A percentile compares a stretch with the other conserved stretches of the same genome.
Conservation (phyloP, 2,888 invertebrate genomes). For the Drosophila picticornis region DNA sequence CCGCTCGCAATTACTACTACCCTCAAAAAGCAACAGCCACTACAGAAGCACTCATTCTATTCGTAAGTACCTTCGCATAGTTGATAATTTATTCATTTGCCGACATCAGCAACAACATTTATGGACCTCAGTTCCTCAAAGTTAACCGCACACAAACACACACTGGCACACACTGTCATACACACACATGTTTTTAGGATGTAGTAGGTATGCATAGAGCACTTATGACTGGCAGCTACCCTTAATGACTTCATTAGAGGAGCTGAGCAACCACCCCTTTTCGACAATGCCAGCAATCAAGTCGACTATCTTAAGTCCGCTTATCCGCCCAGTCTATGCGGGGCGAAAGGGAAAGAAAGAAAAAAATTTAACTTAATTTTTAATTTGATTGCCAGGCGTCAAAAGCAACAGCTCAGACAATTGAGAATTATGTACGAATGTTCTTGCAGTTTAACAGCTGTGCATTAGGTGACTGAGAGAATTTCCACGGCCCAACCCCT, state of each 20-base stretch:
- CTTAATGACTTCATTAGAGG: slow-evolving; percentile 77
- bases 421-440: slow-evolving; percentile 59
- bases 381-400: slow-evolving; percentile 69
- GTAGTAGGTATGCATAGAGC: slow-evolving; percentile 22
- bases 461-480: slow-evolving; percentile 38
- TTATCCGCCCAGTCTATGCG: slow-evolving; percentile 22
- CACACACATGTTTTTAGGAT: slow-evolving; percentile 29
- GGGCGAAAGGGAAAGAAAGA: not conserved
- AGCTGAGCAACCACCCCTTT: slow-evolving; percentile 45
- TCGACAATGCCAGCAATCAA: slow-evolving; percentile 58
- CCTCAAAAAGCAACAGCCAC: slow-evolving; percentile 31
- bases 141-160: slow-evolving; percentile 62
- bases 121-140: slow-evolving; percentile 66
- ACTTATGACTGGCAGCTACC: slow-evolving; percentile 52
- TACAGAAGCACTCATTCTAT: slow-evolving; percentile 40
- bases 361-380: slow-evolving; percentile 49
- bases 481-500: slow-evolving; percentile 29
- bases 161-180: slow-evolving; percentile 1
- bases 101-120: slow-evolving; percentile 47
- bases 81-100: slow-evolving; percentile 80
- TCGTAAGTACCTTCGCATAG: slow-evolving; percentile 65
- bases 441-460: slow-evolving; percentile 58
- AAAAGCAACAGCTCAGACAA: slow-evolving; percentile 73
- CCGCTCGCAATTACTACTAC: slow-evolving; percentile 67
- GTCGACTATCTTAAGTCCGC: slow-evolving; percentile 46